A percentile compares a stretch with the other conserved stretches of the same genome.
These are phyloP conservation scores for Thermophis baileyi DNA, from an alignment of 2,113 vertebrate species.

Conservation along the genomic window DNA sequence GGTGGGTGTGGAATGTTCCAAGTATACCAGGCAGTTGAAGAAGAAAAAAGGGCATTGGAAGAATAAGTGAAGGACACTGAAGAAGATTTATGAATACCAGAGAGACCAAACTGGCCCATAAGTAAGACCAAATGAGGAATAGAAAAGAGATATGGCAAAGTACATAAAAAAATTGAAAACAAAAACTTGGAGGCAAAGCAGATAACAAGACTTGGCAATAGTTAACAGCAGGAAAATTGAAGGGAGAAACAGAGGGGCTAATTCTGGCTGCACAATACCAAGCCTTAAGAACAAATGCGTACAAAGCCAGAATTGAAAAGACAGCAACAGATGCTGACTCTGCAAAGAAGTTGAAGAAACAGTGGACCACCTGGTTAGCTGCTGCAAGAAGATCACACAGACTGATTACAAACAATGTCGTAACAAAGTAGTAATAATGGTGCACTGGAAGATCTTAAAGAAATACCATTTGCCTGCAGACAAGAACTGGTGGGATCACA, in stretches of 20 bases:
- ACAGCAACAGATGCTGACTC: not conserved
- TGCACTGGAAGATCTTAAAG: not conserved
- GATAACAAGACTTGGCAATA: no score
- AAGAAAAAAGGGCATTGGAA: no score
- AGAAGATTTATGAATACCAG: no score
- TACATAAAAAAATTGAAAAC: no score
- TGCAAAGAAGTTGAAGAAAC: not conserved
- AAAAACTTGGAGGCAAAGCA: no score
- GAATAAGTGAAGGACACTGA: no score
- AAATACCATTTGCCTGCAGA: not conserved
- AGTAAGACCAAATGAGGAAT: no score
- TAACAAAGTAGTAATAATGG: not conserved
- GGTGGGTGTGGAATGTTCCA: no score
- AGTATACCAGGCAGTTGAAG: no score
- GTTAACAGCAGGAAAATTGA: not conserved
- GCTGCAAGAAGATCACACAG: not conserved
- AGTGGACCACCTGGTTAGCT: not conserved
- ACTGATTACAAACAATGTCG: not conserved
- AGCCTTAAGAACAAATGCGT: not conserved
- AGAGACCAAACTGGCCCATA: no score
- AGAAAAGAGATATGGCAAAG: no score
- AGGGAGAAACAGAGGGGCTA: not conserved
- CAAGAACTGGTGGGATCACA: not conserved
- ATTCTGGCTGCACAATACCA: not conserved
- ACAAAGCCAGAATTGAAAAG: not conserved